Conservation (phyloP, 2,113 vertebrate genomes). For the Camelus dromedarius region DNA sequence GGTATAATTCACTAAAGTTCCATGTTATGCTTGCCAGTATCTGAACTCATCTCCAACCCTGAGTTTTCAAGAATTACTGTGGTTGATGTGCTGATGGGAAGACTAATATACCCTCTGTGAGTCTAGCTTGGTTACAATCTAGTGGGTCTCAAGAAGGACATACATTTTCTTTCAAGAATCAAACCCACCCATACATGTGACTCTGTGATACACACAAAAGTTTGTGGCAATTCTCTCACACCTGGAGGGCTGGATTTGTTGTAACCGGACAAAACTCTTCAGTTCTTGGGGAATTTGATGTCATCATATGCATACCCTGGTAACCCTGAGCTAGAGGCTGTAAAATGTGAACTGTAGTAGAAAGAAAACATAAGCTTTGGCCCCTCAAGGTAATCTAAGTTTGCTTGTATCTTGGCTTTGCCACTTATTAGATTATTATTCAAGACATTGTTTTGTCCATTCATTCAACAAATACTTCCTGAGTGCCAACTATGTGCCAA, state of each 20-base stretch:
- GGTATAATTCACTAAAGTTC: not conserved
- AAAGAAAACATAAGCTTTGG: not conserved
- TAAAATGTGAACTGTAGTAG: not conserved
- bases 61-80: not conserved
- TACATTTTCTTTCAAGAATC: not conserved
- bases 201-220: not conserved
- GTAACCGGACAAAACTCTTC: not conserved
- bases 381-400: not conserved
- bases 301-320: not conserved
- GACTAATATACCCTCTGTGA: not conserved
- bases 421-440: not conserved
- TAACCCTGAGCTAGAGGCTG: not conserved
- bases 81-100: not conserved
- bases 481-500: not conserved
- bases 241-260: not conserved
- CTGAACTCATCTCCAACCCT: not conserved
- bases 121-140: not conserved
- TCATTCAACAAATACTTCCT: conserved; percentile 15
- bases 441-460: not conserved
- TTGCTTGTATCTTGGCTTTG: not conserved
- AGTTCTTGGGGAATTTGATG: not conserved
- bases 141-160: not conserved
- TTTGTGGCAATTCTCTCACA: not conserved
- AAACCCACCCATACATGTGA: not conserved
- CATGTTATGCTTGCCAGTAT: not conserved